These are phyloP conservation scores for Mirza zaza DNA, from an alignment of 2,113 vertebrate species.

Conservation along the genomic window DNA sequence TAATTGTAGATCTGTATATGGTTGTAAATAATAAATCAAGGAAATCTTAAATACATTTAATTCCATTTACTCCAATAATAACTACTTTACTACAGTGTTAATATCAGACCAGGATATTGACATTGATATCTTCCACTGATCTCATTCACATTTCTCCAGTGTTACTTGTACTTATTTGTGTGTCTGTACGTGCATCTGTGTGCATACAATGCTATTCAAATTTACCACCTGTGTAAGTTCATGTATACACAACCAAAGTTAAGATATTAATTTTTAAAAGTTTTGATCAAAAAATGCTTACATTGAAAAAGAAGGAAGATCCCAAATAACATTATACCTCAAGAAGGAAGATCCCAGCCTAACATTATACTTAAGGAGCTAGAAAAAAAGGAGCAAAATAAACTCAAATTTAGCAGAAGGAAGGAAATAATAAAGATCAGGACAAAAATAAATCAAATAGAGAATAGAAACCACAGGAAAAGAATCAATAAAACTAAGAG, in stretches of 20 bases:
- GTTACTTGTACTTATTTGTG: neutral
- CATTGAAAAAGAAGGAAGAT: neutral
- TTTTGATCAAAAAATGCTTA: neutral
- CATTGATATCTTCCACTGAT: neutral
- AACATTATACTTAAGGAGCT: neutral
- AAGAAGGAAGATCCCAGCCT: neutral
- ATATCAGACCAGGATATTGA: neutral
- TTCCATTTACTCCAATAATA: neutral
- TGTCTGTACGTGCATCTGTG: neutral
- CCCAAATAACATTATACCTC: neutral
- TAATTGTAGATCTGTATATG: neutral
- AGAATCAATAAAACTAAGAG: neutral
- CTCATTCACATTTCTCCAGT: neutral
- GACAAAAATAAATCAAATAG: neutral
- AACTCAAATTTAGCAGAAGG: neutral
- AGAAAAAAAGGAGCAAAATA: too few relatives aligned
- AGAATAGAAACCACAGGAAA: neutral
- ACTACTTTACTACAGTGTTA: neutral
- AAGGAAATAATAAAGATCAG: neutral
- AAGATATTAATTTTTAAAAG: neutral
- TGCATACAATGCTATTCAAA: neutral
- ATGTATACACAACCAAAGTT: neutral
- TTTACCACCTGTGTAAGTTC: neutral
- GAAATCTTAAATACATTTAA: neutral
- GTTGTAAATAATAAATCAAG: neutral